Conservation (phyloP, 2,888 invertebrate genomes). For the Suillia variegata region DNA sequence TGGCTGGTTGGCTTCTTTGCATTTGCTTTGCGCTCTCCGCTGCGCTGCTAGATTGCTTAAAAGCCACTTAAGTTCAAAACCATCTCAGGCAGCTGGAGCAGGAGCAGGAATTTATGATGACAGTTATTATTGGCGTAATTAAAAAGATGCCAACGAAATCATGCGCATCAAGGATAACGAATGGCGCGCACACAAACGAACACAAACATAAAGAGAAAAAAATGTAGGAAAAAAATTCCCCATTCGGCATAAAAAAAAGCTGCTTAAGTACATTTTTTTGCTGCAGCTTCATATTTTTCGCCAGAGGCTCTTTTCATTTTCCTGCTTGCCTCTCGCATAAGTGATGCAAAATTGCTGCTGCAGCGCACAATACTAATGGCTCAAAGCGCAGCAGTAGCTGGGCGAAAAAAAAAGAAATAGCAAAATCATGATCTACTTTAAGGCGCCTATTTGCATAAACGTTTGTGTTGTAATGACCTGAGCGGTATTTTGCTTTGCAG, state of each 20-base stretch:
- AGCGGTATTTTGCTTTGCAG: neutral
- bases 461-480: neutral
- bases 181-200: neutral
- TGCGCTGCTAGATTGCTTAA: too few species aligned
- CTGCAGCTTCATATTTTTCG: too few species aligned
- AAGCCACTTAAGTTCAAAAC: neutral
- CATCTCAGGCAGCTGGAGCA: neutral
- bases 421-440: too few species aligned
- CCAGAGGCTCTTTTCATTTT: too few species aligned
- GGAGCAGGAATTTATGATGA: constrained; percentile 3
- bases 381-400: too few species aligned
- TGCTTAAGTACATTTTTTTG: neutral
- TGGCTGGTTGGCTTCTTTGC: too few species aligned
- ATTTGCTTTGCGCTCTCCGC: too few species aligned
- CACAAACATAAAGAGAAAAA: neutral
- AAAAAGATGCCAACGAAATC: constrained; percentile 1
- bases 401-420: too few species aligned
- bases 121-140: constrained; percentile 7
- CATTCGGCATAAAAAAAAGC: neutral
- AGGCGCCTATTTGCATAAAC: too few species aligned
- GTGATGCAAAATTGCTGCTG: neutral
- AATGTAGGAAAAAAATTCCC: too few species aligned
- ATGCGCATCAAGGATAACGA: neutral
- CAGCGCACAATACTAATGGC: too few species aligned
- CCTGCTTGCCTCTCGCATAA: neutral